Evolutionary conservation across 2,888 invertebrate genomes (phyloP), one percentile per base, ranked within the genome.

Genomic region (Brachypalpus laphriformis): DNA sequence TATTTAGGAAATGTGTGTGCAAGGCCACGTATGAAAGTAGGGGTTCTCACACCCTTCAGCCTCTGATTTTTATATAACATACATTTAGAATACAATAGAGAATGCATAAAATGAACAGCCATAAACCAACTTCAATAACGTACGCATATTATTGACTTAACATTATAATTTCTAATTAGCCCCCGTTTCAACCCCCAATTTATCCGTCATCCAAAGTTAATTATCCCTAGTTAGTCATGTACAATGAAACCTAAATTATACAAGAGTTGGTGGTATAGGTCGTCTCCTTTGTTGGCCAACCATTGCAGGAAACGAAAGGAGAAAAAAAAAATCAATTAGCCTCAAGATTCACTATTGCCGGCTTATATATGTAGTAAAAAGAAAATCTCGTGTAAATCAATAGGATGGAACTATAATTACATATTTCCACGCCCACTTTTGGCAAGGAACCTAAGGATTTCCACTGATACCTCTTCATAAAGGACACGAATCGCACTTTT

Each of bases 291-390:
- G 31, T 68, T 42, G 31, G 37, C 34, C 25, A 28, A 9, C 18
- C 20, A 54, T 54, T 28, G 6, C 34, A 34, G 34, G 9, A 56
- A 49, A 40, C 31, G 14, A 25, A 25, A 25, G 25, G 20, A 65
- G 57, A 37, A 40, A 40, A 61, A 34, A 76, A 82, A 77, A 78
- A 83, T 78, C 78, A 83, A 83, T 78, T 77, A 18, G 34, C 45
- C 22, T 11, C 20, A 20, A 42, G 47, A 77, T 47, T 83, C 40
- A 40, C 40, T 74, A 70, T n/a, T 74, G 59, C 83, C 83, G 83
- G 83, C 63, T 83, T 70, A 74, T 49, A 49, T 61, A 71, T 22
- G 57, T 18, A 56, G 34, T 47, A 14, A 66, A 49, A 25, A 74
- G 54, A 34, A 56, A 25, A 42, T n/a, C n/a, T n/a, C 0, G 16